These are phyloP conservation scores for Polyommatus iphigenia DNA, from an alignment of 2,888 invertebrate species.

Conservation along the genomic window DNA sequence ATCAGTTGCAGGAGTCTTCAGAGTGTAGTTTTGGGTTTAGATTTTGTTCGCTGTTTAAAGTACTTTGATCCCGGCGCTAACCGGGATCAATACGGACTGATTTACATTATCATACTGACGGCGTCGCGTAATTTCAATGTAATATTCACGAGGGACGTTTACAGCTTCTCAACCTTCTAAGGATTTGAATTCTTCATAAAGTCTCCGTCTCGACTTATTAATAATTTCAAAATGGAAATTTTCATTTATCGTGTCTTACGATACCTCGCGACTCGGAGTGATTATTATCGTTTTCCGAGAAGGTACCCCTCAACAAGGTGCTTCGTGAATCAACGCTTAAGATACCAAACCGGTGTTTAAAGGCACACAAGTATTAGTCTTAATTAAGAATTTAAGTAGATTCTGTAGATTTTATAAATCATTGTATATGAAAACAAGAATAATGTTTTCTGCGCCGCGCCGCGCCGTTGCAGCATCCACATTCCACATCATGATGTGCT, in stretches of 20 bases:
- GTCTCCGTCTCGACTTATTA: conserved; percentile 23
- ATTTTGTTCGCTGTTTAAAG: background rate
- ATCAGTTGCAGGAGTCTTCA: background rate
- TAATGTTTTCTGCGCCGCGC: background rate
- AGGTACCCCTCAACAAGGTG: background rate
- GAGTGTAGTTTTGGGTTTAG: background rate
- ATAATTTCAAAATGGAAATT: conserved; percentile 31
- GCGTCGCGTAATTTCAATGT: conserved; percentile 33
- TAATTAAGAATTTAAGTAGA: background rate
- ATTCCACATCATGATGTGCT: too few species aligned
- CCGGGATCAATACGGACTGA: conserved; percentile 30
- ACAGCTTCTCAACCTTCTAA: conserved; percentile 28
- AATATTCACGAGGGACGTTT: conserved; percentile 32
- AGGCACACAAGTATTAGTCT: background rate
- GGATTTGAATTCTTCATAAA: conserved; percentile 34
- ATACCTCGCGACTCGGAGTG: background rate
- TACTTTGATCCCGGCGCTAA: conserved; percentile 8
- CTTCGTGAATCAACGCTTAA: background rate
- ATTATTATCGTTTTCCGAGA: background rate
- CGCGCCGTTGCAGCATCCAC: background rate
- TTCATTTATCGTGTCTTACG: background rate
- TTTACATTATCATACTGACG: conserved; percentile 30
- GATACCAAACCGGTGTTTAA: background rate
- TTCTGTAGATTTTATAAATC: too few species aligned
- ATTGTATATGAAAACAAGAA: background rate